These are phyloP conservation scores for Crocodylus rhombifer DNA, from an alignment of 2,797 vertebrate species.

Conservation along the genomic window DNA sequence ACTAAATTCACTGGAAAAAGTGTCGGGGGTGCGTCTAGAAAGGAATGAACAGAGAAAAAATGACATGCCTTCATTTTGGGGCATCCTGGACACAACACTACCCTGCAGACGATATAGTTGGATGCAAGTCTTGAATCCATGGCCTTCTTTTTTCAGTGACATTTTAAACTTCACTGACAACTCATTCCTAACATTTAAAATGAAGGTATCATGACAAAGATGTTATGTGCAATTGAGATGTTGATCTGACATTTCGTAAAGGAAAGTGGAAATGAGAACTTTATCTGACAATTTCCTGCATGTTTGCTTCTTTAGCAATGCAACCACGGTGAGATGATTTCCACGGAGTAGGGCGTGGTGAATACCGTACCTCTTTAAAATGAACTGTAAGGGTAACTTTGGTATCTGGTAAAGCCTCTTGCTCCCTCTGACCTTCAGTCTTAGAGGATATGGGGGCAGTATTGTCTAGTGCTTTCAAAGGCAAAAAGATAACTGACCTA, in stretches of 20 bases:
- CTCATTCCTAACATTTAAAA: not conserved
- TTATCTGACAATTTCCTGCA: not conserved
- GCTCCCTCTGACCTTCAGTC: not conserved
- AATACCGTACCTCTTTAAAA: not conserved
- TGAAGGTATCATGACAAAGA: not conserved
- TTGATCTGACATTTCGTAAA: not conserved
- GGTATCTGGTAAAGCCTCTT: not conserved
- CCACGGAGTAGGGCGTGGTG: not conserved
- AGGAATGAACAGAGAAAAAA: not conserved
- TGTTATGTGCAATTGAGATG: fast-evolving
- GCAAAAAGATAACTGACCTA: not conserved
- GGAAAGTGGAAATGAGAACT: not conserved
- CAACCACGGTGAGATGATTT: not conserved
- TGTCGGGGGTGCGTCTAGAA: not conserved
- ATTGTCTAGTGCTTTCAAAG: not conserved
- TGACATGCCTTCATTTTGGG: not conserved
- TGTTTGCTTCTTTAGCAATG: not conserved
- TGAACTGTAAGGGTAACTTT: not conserved
- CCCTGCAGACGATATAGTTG: not conserved
- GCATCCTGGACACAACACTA: not conserved
- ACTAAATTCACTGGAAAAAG: no score
- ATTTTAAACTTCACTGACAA: not conserved
- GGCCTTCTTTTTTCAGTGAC: not conserved
- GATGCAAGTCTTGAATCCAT: not conserved
- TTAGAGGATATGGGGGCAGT: not conserved